These are phyloP conservation scores for Myotis brandtii DNA, from an alignment of 2,113 vertebrate genomes.

Conservation along the genomic window DNA sequence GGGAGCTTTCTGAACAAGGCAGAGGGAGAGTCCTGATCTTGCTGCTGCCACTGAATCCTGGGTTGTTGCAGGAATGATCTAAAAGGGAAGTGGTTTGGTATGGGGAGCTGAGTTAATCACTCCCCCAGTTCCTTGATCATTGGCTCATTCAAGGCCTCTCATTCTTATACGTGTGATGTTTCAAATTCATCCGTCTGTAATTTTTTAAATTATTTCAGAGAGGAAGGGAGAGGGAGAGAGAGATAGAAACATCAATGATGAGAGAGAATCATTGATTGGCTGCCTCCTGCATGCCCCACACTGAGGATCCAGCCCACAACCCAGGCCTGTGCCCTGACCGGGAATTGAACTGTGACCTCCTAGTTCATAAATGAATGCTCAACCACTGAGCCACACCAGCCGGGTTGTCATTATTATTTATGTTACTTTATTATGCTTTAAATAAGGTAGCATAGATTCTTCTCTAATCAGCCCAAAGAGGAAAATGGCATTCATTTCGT, in stretches of 20 bases:
- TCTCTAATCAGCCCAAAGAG: background rate
- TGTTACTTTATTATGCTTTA: background rate
- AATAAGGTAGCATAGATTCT: constrained; percentile 11
- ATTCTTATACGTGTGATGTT: background rate
- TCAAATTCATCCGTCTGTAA: background rate
- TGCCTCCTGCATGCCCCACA: no score
- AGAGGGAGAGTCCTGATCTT: background rate
- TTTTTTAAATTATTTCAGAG: no score
- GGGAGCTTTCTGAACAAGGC: background rate
- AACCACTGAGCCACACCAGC: no score
- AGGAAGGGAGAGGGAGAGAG: no score
- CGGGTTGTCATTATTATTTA: background rate
- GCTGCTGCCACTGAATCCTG: background rate
- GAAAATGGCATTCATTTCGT: constrained; percentile 20
- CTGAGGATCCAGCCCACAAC: no score
- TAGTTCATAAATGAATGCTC: no score
- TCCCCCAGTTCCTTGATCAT: background rate
- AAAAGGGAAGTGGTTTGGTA: background rate
- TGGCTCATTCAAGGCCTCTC: background rate
- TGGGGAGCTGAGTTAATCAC: background rate
- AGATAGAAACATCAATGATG: no score
- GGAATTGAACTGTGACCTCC: no score
- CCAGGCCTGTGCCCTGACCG: no score
- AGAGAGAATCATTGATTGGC: no score
- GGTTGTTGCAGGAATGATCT: background rate